Base-by-base conservation (phyloP, 64 coral and sea anemone genomes). In the Pachyseris speciosa region DNA sequence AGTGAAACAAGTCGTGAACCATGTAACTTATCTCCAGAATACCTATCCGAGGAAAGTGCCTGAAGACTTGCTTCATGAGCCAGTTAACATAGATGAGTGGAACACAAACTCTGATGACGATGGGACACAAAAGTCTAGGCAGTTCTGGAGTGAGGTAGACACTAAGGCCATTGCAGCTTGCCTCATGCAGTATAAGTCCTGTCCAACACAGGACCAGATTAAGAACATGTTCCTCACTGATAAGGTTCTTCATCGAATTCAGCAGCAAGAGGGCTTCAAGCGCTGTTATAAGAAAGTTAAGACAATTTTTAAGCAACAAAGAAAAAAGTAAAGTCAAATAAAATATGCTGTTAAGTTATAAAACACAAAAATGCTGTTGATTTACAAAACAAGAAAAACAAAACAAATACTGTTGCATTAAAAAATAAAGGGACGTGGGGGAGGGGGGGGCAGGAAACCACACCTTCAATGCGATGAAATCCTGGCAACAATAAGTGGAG, bases 141-240 rank as follows among this genome's bases (percentile, higher is more conserved):
- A n/a, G n/a, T n/a, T n/a, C n/a, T 81, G 77, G 77, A 20, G 5
- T 7, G 74, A 78, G 16, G 74, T 27, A 33, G 77, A 81, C 29
- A 81, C 77, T 22, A 55, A 12, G 7, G 50, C 77, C 11, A 19
- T 81, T 36, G 29, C 20, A 6, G 19, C 32, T 9, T 10, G 19
- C 9, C 58, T 81, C 24, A 33, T 27, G 3, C 2, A 37, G 19
- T n/a, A 16, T 9, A 30, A 32, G 17, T 9, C 5, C 3, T 1
- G 7, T 28, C 77, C 77, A 31, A 32, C 49, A 9, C 53, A 40
- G 19, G 28, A 20, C 2, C 49, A 81, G 30, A 81, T 81, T 5
- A 25, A 33, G 17, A 45, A 11, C 22, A 55, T 81, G 6, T 33
- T 37, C 8, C 9, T 22, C 4, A 59, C 15, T 15, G 37, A 81